Conservation (phyloP, 2,888 invertebrate genomes). For the Nysson spinosus region DNA sequence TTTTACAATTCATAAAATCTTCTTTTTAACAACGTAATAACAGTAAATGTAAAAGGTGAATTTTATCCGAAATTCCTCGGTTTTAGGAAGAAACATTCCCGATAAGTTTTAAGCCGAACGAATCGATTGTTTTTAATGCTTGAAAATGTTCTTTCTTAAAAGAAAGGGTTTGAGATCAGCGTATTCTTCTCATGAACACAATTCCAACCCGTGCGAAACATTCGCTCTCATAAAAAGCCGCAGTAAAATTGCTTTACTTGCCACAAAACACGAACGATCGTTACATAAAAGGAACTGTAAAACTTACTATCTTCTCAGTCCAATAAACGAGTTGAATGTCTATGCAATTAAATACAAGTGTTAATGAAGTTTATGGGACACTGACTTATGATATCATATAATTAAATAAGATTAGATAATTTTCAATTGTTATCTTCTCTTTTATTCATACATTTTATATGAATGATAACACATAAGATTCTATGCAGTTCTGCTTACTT, state of each 20-base stretch:
- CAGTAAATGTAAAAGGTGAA: too few species aligned
- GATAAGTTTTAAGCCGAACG: too few species aligned
- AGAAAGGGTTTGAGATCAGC: background rate
- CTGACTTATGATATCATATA: background rate
- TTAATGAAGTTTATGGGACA: background rate
- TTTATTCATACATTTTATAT: too few species aligned
- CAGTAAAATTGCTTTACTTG: slow-evolving; percentile 12
- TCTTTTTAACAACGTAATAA: too few species aligned
- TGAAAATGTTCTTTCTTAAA: too few species aligned
- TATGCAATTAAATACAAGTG: background rate
- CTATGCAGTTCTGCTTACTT: too few species aligned
- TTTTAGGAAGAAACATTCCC: too few species aligned
- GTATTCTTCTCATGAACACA: slow-evolving; percentile 6
- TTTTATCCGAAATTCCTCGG: too few species aligned
- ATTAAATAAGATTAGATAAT: background rate
- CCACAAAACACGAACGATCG: slow-evolving; percentile 6
- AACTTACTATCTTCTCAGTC: slow-evolving; percentile 10
- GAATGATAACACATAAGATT: too few species aligned
- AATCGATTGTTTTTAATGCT: too few species aligned
- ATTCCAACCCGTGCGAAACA: background rate
- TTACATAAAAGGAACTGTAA: slow-evolving; percentile 5
- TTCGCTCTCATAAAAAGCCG: slow-evolving; percentile 13
- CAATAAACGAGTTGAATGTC: background rate
- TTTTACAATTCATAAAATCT: too few species aligned
- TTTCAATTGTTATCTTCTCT: too few species aligned